Percentiles rank a stretch among this genome's conserved stretches.
These are phyloP conservation scores for Malurus alboscapulatus DNA, from an alignment of 2,113 vertebrate species.

Conservation along the genomic window DNA sequence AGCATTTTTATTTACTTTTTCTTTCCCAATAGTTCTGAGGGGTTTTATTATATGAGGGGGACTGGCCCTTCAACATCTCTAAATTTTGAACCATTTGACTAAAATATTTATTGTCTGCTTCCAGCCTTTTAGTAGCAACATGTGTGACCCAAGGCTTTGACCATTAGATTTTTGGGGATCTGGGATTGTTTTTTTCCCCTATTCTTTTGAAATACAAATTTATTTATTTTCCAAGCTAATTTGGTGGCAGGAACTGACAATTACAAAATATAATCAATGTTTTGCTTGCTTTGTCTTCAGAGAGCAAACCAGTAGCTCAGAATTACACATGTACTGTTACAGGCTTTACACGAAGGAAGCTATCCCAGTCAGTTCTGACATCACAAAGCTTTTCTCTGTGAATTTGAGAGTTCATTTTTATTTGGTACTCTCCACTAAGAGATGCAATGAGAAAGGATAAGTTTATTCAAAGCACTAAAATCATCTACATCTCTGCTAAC, in stretches of 20 bases:
- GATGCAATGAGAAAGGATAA: background rate
- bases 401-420: background rate
- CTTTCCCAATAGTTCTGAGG: background rate
- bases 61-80: background rate
- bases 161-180: rapidly evolving
- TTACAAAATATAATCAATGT: background rate
- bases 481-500: background rate
- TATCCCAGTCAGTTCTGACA: background rate
- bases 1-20: background rate
- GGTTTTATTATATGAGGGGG: background rate
- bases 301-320: background rate
- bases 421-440: background rate
- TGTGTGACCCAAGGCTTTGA: background rate
- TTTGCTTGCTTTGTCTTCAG: background rate
- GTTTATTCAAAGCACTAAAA: background rate
- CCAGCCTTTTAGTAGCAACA: background rate
- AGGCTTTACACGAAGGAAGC: background rate
- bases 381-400: background rate
- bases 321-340: background rate
- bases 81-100: background rate
- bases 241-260: background rate
- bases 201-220: background rate
- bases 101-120: background rate
- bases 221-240: background rate
- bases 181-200: background rate